A percentile compares a stretch with the other conserved stretches of the same genome.
phyloP scores from a whole-genome alignment of 1,140 invertebrate species.

The Ceratina japonica region DNA sequence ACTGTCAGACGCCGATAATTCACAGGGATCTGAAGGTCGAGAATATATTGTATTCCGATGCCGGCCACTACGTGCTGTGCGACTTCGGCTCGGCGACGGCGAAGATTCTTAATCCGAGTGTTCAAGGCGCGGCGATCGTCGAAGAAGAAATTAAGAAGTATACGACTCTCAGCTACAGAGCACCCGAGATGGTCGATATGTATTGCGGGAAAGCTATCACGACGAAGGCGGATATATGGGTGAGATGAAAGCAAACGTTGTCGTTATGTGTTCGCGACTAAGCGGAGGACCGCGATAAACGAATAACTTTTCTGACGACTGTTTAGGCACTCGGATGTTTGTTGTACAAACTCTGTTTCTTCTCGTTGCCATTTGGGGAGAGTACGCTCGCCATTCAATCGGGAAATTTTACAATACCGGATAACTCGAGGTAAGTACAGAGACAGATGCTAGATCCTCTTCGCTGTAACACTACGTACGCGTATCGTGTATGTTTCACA shows the following conservation, averaged over 20 bases:
- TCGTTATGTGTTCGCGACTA: neutral
- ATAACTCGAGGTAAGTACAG: slow-evolving; percentile 85
- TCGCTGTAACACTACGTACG: neutral
- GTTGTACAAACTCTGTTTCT: slow-evolving; percentile 95
- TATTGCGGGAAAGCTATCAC: slow-evolving; percentile 93
- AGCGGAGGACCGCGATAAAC: neutral
- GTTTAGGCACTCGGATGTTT: slow-evolving; percentile 92
- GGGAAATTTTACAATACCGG: slow-evolving; percentile 93
- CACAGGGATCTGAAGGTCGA: slow-evolving; percentile 97
- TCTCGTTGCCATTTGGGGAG: slow-evolving; percentile 95
- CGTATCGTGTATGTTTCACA: slow-evolving; percentile 18
- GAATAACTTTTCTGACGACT: slow-evolving; percentile 43
- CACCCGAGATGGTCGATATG: slow-evolving; percentile 98
- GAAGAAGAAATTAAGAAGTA: slow-evolving; percentile 97
- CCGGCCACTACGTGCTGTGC: slow-evolving; percentile 90
- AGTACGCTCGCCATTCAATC: slow-evolving; percentile 96
- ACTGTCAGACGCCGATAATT: slow-evolving; percentile 96
- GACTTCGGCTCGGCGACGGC: slow-evolving; percentile 95
- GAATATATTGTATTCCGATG: slow-evolving; percentile 91
- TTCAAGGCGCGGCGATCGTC: slow-evolving; percentile 86
- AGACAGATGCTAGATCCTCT: no score
- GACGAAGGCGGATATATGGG: slow-evolving; percentile 96
- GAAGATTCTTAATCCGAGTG: slow-evolving; percentile 86
- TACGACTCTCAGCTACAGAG: slow-evolving; percentile 94
- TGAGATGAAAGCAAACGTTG: slow-evolving; percentile 68